These are phyloP conservation scores for Marmota monax DNA, from an alignment of 2,113 vertebrate genomes.

Conservation along the genomic window DNA sequence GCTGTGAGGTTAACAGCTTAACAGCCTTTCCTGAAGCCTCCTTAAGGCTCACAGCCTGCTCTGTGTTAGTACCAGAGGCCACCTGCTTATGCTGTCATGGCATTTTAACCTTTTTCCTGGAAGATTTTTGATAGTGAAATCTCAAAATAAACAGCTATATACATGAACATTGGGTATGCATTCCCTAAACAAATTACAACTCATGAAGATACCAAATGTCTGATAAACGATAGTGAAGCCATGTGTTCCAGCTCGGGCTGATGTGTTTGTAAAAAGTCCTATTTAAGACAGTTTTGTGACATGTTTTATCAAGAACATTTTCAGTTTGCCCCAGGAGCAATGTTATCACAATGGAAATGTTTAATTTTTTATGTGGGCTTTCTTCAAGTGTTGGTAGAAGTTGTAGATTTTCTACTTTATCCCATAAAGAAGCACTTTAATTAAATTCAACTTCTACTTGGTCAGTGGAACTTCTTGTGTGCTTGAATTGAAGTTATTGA, in stretches of 20 bases:
- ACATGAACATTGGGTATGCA: background rate
- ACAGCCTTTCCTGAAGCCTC: background rate
- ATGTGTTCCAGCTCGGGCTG: background rate
- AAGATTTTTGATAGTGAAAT: background rate
- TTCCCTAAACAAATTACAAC: background rate
- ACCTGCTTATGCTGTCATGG: background rate
- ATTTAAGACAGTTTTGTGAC: background rate
- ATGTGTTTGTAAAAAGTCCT: constrained; percentile 19
- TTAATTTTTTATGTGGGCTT: background rate
- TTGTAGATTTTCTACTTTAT: background rate
- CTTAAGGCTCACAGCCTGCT: background rate
- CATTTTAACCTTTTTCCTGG: background rate
- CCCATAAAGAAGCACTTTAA: background rate
- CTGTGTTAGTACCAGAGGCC: background rate
- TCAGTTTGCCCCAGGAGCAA: background rate
- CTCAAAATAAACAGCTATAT: background rate
- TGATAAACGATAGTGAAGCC: constrained; percentile 30
- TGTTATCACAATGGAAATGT: background rate
- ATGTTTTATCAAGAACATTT: background rate
- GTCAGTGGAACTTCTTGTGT: background rate
- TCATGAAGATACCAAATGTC: background rate
- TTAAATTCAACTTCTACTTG: background rate
- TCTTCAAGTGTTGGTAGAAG: background rate
- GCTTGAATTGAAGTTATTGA: background rate
- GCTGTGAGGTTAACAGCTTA: background rate